These are phyloP conservation scores for Brenthis ino DNA, from an alignment of 2,888 invertebrate species.

Conservation along the genomic window DNA sequence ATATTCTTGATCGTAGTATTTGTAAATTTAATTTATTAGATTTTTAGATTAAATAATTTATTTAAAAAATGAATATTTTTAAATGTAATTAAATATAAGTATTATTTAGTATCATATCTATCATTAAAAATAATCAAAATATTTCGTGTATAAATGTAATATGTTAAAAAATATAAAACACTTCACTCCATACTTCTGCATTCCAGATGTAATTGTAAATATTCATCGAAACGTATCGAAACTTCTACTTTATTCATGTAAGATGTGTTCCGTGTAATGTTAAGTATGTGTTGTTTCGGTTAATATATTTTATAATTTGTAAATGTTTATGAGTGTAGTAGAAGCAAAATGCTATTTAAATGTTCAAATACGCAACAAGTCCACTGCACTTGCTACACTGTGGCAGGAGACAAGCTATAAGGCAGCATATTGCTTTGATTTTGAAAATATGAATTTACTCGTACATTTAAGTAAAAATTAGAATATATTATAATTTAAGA, in stretches of 20 bases:
- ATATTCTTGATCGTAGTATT: constrained; percentile 6
- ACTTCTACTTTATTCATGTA: constrained; percentile 43
- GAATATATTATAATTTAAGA: not conserved
- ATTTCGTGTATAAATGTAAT: constrained; percentile 36
- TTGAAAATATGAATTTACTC: constrained; percentile 4
- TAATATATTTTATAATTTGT: constrained; percentile 46
- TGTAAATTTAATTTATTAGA: constrained; percentile 15
- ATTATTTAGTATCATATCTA: constrained; percentile 8
- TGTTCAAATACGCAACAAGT: constrained; percentile 12
- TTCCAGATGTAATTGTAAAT: constrained; percentile 62
- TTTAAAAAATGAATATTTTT: constrained; percentile 13
- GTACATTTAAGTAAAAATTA: constrained; percentile 14
- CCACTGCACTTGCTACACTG: constrained; percentile 27
- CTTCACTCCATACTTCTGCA: constrained; percentile 64
- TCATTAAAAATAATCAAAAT: constrained; percentile 5
- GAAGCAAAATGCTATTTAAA: constrained; percentile 39
- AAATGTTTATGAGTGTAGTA: constrained; percentile 48
- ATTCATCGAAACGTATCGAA: constrained; percentile 55
- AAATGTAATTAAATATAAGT: constrained; percentile 13
- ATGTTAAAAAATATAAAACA: constrained; percentile 26
- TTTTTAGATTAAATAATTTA: constrained; percentile 11
- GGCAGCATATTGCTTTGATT: not conserved
- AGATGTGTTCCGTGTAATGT: constrained; percentile 36
- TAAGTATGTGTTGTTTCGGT: constrained; percentile 33
- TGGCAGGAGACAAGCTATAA: constrained; percentile 28